A percentile compares a stretch with the other conserved stretches of the same genome.
phyloP scores from a whole-genome alignment of 2,113 vertebrate genomes.

The Spheniscus mendiculus region DNA sequence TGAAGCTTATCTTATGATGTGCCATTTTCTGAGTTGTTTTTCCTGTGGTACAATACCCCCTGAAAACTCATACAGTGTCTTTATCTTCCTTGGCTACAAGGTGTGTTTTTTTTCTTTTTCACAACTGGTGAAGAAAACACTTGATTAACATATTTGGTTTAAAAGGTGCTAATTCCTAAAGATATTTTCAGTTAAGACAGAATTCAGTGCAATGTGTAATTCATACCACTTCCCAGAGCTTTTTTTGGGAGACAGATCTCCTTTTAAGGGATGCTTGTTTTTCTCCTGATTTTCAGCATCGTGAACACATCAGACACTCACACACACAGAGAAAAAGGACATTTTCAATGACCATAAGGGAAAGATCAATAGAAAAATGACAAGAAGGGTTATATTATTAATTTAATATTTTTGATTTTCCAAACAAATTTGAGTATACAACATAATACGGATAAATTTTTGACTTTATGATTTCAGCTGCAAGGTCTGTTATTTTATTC shows the following conservation, averaged over 20 bases:
- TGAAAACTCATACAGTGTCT: neutral
- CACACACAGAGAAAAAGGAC: neutral
- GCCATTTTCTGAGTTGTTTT: neutral
- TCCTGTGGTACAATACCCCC: neutral
- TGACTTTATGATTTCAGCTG: neutral
- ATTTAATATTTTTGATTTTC: neutral
- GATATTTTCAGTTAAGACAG: neutral
- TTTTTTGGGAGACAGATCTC: neutral
- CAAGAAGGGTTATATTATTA: neutral
- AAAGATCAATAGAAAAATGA: neutral
- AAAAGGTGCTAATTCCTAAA: neutral
- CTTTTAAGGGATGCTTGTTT: neutral
- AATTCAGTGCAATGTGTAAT: neutral
- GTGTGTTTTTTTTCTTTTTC: neutral
- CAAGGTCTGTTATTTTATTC: neutral
- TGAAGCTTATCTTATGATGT: neutral
- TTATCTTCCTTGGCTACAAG: neutral
- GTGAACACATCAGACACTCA: neutral
- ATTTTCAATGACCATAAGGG: neutral
- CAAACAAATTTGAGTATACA: neutral
- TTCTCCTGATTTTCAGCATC: neutral
- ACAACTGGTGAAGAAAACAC: neutral
- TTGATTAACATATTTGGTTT: neutral
- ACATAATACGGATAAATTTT: neutral
- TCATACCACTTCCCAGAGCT: neutral